phyloP scores from a whole-genome alignment of 2,113 vertebrate species.

The Xiphorhynchus elegans region DNA sequence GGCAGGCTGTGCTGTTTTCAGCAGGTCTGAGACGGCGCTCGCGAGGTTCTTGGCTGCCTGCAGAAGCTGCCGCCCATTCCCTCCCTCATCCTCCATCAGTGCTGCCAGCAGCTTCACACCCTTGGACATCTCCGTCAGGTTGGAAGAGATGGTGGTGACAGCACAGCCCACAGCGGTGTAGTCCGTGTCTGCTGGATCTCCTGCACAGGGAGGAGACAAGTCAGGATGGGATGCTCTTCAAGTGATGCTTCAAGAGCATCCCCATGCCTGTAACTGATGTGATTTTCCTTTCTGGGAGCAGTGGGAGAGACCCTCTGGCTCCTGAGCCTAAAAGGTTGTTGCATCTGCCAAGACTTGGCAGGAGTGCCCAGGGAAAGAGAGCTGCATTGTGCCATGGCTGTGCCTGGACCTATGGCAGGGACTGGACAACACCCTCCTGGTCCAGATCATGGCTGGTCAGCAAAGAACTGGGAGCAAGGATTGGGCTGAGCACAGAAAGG shows the following conservation, averaged over 20 bases:
- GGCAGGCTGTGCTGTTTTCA: slow-evolving; percentile 93
- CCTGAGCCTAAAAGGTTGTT: not conserved
- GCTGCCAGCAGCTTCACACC: slow-evolving; percentile 94
- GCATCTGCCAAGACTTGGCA: not conserved
- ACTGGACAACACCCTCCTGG: fast-evolving
- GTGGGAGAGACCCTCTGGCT: not conserved
- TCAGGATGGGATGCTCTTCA: not conserved
- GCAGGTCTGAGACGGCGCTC: slow-evolving; percentile 88
- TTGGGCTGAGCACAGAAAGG: not conserved
- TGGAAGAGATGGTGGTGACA: slow-evolving; percentile 96
- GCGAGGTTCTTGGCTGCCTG: slow-evolving; percentile 94
- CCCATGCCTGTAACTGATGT: fast-evolving
- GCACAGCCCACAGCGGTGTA: slow-evolving; percentile 97
- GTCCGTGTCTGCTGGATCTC: slow-evolving; percentile 95
- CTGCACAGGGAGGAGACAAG: slow-evolving; percentile 57
- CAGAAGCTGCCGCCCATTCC: slow-evolving; percentile 89
- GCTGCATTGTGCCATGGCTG: not conserved
- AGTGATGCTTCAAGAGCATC: not conserved
- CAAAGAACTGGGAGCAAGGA: not conserved
- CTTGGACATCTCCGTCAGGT: slow-evolving; percentile 98
- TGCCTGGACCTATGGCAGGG: not conserved
- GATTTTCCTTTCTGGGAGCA: not conserved
- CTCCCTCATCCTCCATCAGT: slow-evolving; percentile 93
- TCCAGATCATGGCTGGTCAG: not conserved
- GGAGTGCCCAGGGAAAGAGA: not conserved